These are phyloP conservation scores for Apogon talboti DNA, from an alignment of 2,797 vertebrate species.

Conservation along the genomic window DNA sequence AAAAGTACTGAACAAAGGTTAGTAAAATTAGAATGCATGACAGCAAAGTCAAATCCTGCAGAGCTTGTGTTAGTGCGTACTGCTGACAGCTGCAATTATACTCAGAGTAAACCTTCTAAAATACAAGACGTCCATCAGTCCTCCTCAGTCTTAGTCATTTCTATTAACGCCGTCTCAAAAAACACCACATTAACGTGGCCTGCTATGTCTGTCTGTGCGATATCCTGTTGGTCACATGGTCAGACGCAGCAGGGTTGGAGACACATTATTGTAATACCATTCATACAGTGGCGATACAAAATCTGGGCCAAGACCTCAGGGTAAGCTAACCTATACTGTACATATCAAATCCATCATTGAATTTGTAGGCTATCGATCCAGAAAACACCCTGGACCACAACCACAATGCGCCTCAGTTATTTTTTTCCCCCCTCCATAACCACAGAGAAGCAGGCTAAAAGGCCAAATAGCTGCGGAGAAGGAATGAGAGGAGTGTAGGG, in stretches of 20 bases:
- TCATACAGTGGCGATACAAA: slow-evolving; percentile 35
- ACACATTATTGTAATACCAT: slow-evolving; percentile 3
- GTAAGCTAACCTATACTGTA: slow-evolving; percentile 45
- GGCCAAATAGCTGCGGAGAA: slow-evolving; percentile 47
- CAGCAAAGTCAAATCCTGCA: slow-evolving; percentile 33
- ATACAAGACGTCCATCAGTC: slow-evolving; percentile 24
- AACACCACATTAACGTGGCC: slow-evolving; percentile 24
- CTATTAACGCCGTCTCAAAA: slow-evolving; percentile 12
- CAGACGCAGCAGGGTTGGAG: slow-evolving; percentile 37
- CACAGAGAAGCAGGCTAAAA: slow-evolving; percentile 55
- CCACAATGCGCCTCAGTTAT: slow-evolving; percentile 29
- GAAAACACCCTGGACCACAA: slow-evolving; percentile 50
- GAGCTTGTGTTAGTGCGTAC: slow-evolving; percentile 34
- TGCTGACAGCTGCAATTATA: slow-evolving; percentile 43
- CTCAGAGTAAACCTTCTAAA: slow-evolving; percentile 28
- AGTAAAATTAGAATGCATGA: slow-evolving; percentile 43
- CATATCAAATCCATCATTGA: slow-evolving; percentile 63
- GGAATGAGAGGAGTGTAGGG: slow-evolving; percentile 21
- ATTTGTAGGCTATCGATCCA: slow-evolving; percentile 68
- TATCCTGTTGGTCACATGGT: slow-evolving; percentile 40
- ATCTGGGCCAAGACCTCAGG: slow-evolving; percentile 43
- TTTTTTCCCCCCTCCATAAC: slow-evolving; percentile 14
- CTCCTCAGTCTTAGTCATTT: slow-evolving; percentile 21
- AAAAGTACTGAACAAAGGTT: slow-evolving; percentile 10
- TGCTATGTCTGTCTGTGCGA: slow-evolving; percentile 14